These are phyloP conservation scores for Tympanoctomys barrerae DNA, from an alignment of 2,797 vertebrate species.

Conservation along the genomic window DNA sequence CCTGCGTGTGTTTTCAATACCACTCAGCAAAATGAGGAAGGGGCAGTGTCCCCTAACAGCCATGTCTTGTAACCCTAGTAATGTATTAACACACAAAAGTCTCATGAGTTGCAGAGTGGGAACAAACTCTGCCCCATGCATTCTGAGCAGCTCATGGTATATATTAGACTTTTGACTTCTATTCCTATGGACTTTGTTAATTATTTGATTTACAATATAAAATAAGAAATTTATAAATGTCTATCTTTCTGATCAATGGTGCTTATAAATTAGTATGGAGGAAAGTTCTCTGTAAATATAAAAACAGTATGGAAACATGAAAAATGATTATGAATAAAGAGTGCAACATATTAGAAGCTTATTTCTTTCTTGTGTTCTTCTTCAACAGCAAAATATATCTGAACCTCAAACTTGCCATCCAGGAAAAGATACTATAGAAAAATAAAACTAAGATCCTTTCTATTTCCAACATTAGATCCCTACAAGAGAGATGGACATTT, in stretches of 20 bases:
- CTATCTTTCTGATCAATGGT: neutral
- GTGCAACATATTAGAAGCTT: neutral
- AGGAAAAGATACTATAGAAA: slow-evolving; percentile 40
- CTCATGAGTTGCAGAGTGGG: neutral
- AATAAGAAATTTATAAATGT: neutral
- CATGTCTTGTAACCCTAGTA: neutral
- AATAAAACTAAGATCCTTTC: slow-evolving; percentile 49
- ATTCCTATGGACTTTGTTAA: neutral
- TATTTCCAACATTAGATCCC: slow-evolving; percentile 63
- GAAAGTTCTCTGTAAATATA: slow-evolving; percentile 2
- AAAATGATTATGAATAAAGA: neutral
- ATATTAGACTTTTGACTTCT: neutral
- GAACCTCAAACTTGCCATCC: slow-evolving; percentile 15
- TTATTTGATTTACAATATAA: neutral
- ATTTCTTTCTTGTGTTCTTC: neutral
- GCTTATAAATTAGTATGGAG: neutral
- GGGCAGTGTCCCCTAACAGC: fast-evolving
- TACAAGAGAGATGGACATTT: slow-evolving; percentile 73
- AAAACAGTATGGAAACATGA: neutral
- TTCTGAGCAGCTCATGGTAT: neutral
- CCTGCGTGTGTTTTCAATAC: neutral
- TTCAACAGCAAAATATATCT: slow-evolving; percentile 29
- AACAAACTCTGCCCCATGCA: neutral
- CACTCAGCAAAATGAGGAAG: neutral
- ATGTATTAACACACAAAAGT: neutral